Evolutionary conservation across 2,888 invertebrate genomes (phyloP).

Genomic region (Andrena minutula): DNA sequence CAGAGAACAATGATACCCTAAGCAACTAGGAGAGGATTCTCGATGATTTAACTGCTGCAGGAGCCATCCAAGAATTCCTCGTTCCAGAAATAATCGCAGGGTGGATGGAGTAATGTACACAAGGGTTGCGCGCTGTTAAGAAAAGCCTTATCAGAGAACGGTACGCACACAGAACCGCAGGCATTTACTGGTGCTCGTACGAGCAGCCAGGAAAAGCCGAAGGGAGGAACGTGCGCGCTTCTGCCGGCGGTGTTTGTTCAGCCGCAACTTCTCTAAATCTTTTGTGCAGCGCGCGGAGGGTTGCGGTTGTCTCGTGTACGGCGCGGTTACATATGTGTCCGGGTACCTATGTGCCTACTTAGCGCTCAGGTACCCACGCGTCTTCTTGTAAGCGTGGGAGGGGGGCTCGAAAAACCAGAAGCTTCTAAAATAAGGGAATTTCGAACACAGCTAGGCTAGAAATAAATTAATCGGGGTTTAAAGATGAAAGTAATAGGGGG

Average conservation of each 20-base stretch:
- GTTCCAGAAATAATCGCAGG: constrained; percentile 9
- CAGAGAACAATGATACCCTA: no score
- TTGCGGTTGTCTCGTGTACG: constrained; percentile 73
- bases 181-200: constrained; percentile 53
- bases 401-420: background rate
- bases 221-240: constrained; percentile 76
- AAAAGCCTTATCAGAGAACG: constrained; percentile 55
- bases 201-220: constrained; percentile 67
- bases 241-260: constrained; percentile 83
- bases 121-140: constrained; percentile 46
- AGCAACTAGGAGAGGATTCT: no score
- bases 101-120: constrained; percentile 16
- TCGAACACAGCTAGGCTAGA: background rate
- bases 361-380: constrained; percentile 41
- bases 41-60: no score
- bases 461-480: background rate
- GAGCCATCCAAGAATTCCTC: background rate
- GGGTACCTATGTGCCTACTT: constrained; percentile 55
- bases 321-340: constrained; percentile 66
- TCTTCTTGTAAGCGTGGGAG: constrained; percentile 10
- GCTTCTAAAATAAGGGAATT: constrained; percentile 6
- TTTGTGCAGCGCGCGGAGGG: constrained; percentile 78
- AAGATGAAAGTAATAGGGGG: no score
- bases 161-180: constrained; percentile 35
- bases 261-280: constrained; percentile 85